Evolutionary conservation across 2,797 vertebrate genomes (phyloP).

Genomic region (Trematocara caparti): DNA sequence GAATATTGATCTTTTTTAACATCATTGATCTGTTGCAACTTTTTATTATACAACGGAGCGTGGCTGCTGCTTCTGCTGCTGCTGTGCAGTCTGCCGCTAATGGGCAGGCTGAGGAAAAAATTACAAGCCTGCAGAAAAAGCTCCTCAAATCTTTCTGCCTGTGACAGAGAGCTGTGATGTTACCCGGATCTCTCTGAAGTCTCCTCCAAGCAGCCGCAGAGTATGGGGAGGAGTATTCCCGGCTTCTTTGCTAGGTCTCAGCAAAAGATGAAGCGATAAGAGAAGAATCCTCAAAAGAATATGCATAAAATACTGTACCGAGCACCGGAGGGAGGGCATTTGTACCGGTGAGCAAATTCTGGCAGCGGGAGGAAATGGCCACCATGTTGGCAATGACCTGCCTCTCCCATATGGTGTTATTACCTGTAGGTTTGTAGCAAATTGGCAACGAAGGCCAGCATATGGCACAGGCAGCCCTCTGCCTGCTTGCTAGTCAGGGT

Average conservation of each 20-base stretch:
- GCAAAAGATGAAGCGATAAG: conserved; percentile 45
- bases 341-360: conserved; percentile 49
- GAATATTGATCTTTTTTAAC: conserved; percentile 37
- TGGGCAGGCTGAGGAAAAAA: conserved; percentile 4
- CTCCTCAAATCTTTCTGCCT: conserved; percentile 8
- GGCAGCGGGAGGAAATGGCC: conserved; percentile 38
- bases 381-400: conserved; percentile 57
- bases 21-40: conserved; percentile 22
- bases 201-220: background rate
- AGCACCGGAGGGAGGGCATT: conserved; percentile 40
- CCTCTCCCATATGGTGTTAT: conserved; percentile 73
- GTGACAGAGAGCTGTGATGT: conserved; percentile 26
- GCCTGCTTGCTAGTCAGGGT: conserved; percentile 39
- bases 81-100: conserved; percentile 10
- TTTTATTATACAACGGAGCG: conserved; percentile 7
- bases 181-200: conserved; percentile 24
- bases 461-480: conserved; percentile 62
- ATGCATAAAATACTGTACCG: background rate
- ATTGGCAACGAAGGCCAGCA: conserved; percentile 69
- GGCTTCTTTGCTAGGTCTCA: background rate
- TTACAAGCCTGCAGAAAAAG: conserved; percentile 9
- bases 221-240: background rate
- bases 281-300: background rate
- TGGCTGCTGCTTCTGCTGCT: background rate
- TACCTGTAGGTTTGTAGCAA: conserved; percentile 74